These are phyloP conservation scores for Chelmon rostratus DNA, from an alignment of 2,797 vertebrate species.

Conservation along the genomic window DNA sequence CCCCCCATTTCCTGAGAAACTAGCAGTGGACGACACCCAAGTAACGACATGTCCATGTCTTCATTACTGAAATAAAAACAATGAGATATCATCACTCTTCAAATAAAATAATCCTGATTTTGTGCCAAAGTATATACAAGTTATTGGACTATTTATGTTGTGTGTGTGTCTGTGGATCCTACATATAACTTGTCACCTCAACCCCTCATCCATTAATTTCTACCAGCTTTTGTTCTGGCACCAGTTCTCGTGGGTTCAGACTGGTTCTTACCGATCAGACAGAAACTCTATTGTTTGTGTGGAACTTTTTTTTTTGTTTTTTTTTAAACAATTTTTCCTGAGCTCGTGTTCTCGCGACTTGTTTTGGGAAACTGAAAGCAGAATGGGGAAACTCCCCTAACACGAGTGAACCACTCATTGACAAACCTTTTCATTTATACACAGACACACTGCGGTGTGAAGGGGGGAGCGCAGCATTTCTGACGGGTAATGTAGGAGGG, in stretches of 20 bases:
- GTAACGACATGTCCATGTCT: neutral
- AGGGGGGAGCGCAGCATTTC: constrained; percentile 61
- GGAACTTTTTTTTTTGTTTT: constrained; percentile 69
- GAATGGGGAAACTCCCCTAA: constrained; percentile 82
- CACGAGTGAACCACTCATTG: constrained; percentile 73
- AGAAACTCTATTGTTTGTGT: constrained; percentile 47
- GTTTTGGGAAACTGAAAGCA: constrained; percentile 85
- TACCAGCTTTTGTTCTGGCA: neutral
- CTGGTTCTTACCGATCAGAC: neutral
- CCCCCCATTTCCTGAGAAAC: neutral
- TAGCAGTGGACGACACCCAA: neutral
- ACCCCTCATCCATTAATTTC: neutral
- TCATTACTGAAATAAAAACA: neutral
- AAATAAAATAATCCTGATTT: neutral
- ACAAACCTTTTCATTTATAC: constrained; percentile 66
- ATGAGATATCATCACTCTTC: neutral
- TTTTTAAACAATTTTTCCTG: constrained; percentile 67
- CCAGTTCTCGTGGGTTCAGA: constrained; percentile 4
- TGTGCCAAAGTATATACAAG: fast-evolving
- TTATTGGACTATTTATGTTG: fast-evolving
- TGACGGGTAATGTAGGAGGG: constrained; percentile 91
- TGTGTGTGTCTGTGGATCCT: neutral
- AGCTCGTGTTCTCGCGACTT: constrained; percentile 66
- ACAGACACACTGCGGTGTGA: constrained; percentile 43
- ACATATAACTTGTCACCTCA: neutral